Base-by-base conservation (phyloP, 2,797 vertebrate species). In the Catostomus latipinnis region DNA sequence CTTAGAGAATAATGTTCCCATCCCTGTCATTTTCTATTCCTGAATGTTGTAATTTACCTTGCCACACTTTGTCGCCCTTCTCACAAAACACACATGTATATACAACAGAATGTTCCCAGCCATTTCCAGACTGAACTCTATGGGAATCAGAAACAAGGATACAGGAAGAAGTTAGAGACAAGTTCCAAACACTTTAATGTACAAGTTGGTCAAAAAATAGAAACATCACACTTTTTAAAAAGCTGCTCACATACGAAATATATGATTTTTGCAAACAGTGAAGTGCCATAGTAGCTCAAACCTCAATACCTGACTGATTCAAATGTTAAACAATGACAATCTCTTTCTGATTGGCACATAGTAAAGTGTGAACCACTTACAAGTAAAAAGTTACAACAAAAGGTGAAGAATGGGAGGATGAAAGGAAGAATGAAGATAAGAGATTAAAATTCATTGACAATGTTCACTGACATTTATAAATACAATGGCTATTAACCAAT, bases 31-130 rank as follows among this genome's bases (percentile, higher is more conserved):
- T 71, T 70, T 56, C 75, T 75, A n/a, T 57, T 45, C 52, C 67
- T 77, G 48, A 73, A 46, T 73, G 70, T 71, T 75, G 61, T 78
- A 71, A 83, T 83, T 83, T 83, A 81, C 70, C 48, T 58, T 69
- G 67, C 79, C 71, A 71, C 82, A 66, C 69, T 72, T 50, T 58
- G 46, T 76, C 60, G 52, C 62, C 63, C 63, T 66, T 68, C 78
- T 76, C n/a, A 0, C 16, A 60, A 71, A 63, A 71, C 52, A 73
- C 63, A 70, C 46, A 52, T 43, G 43, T 74, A 62, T 11, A 56
- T 45, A 58, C 58, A 54, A 22, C 61, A 34, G 34, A 34, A 66
- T 63, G 57, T 50, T 67, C 49, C 56, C 43, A 72, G 61, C 58
- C 73, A 68, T 67, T 53, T 60, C 66, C 74, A 18, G 34, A 71